phyloP scores from a whole-genome alignment of 1,140 invertebrate species.

The Myzus persicae region DNA sequence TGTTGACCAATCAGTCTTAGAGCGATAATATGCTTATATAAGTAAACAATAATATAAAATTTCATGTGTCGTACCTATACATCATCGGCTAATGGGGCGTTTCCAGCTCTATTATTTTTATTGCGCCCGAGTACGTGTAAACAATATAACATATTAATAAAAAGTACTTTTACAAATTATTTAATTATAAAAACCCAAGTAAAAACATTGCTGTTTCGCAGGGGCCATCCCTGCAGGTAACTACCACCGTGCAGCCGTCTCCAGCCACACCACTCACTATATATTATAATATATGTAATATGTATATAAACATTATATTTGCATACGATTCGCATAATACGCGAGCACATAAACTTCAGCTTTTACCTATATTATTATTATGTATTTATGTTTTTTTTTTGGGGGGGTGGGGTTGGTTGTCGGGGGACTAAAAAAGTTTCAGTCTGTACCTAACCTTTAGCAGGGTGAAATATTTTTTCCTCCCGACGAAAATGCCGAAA shows the following conservation, averaged over 20 bases:
- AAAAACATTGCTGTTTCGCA: neutral
- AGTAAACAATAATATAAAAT: neutral
- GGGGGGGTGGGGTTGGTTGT: too few species aligned
- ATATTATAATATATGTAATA: neutral
- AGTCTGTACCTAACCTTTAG: too few species aligned
- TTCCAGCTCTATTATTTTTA: neutral
- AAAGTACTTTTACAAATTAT: neutral
- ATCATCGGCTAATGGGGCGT: neutral
- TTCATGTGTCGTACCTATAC: neutral
- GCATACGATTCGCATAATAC: too few species aligned
- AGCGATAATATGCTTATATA: neutral
- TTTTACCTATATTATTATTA: too few species aligned
- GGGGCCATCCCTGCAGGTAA: neutral
- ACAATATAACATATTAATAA: neutral
- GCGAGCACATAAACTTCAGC: too few species aligned
- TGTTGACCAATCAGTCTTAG: neutral
- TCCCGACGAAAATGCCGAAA: neutral
- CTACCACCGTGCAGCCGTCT: too few species aligned
- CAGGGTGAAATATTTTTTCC: neutral
- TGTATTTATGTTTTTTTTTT: too few species aligned
- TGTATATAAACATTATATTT: too few species aligned
- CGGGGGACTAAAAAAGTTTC: too few species aligned
- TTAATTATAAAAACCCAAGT: neutral
- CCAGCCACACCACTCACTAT: neutral
- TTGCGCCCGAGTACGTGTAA: neutral